Evolutionary conservation across 2,797 vertebrate genomes (phyloP).

Genomic region (Hoplostethus mediterraneus): DNA sequence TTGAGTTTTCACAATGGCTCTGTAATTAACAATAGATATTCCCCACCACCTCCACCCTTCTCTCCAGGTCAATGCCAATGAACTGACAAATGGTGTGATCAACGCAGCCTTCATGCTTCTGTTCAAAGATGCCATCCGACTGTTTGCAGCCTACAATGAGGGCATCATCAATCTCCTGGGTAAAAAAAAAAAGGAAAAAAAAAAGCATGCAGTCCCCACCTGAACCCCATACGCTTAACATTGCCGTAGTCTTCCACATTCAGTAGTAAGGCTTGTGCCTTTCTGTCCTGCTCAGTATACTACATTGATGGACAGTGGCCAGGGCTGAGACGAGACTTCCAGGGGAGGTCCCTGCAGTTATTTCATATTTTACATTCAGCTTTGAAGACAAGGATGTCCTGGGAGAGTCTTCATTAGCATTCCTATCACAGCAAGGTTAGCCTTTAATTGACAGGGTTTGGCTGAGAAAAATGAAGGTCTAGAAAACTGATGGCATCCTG

Average conservation of each 20-base stretch:
- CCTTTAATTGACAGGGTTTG: constrained; percentile 15
- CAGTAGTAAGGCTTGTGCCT: background rate
- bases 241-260: background rate
- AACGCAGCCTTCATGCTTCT: constrained; percentile 98
- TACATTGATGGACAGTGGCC: background rate
- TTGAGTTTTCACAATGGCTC: background rate
- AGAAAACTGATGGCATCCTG: background rate
- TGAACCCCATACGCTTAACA: background rate
- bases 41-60: constrained; percentile 22
- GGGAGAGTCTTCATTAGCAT: background rate
- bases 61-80: constrained; percentile 94
- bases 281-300: background rate
- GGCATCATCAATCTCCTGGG: constrained; percentile 97
- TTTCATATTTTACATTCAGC: constrained; percentile 10
- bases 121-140: constrained; percentile 97
- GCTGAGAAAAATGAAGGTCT: background rate
- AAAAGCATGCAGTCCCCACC: background rate
- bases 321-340: background rate
- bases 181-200: constrained; percentile 71
- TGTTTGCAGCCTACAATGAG: constrained; percentile 98
- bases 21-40: background rate
- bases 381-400: background rate
- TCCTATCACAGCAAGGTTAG: background rate
- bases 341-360: background rate
- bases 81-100: constrained; percentile 97